Conservation (phyloP, 37 sponge, comb jelly and placozoan genomes). For the Aphrocallistes beatrix region DNA sequence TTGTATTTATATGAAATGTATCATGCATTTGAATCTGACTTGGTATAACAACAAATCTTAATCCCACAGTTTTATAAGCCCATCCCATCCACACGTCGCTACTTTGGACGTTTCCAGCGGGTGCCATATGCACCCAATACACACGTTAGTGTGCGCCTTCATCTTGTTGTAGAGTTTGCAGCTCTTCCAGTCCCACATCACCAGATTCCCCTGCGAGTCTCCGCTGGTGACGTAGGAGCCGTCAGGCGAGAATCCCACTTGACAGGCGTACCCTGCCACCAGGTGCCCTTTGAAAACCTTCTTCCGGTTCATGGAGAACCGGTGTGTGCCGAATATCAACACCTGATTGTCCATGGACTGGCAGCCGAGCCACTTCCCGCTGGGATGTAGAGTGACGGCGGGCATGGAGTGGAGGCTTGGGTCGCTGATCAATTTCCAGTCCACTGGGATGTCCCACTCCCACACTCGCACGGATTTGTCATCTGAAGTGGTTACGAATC, state of each 20-base stretch:
- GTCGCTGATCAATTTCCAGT: slow-evolving; percentile 95
- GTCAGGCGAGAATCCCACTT: slow-evolving; percentile 92
- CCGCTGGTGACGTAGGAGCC: slow-evolving; percentile 77
- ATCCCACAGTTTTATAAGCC: slow-evolving; percentile 90
- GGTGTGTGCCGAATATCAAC: slow-evolving; percentile 67
- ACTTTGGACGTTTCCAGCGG: slow-evolving; percentile 97
- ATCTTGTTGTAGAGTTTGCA: slow-evolving; percentile 68
- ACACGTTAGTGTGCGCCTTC: slow-evolving; percentile 89
- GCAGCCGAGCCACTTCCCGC: slow-evolving; percentile 92
- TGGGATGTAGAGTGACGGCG: slow-evolving; percentile 56
- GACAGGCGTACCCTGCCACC: slow-evolving; percentile 98
- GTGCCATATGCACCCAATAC: slow-evolving; percentile 85
- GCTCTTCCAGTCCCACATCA: slow-evolving; percentile 96
- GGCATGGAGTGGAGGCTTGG: slow-evolving; percentile 96
- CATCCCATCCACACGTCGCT: slow-evolving; percentile 96
- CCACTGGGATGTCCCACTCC: slow-evolving; percentile 99
- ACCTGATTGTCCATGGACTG: slow-evolving; percentile 95
- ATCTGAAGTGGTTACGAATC: slow-evolving; percentile 95
- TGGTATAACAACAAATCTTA: no score
- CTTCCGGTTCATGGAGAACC: slow-evolving; percentile 79
- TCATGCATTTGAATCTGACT: no score
- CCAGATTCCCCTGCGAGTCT: slow-evolving; percentile 80
- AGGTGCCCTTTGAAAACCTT: slow-evolving; percentile 96
- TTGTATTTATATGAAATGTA: no score
- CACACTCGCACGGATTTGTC: slow-evolving; percentile 96